Evolutionary conservation across 2,113 vertebrate species (phyloP).

Genomic region (Aleadryas rufinucha): DNA sequence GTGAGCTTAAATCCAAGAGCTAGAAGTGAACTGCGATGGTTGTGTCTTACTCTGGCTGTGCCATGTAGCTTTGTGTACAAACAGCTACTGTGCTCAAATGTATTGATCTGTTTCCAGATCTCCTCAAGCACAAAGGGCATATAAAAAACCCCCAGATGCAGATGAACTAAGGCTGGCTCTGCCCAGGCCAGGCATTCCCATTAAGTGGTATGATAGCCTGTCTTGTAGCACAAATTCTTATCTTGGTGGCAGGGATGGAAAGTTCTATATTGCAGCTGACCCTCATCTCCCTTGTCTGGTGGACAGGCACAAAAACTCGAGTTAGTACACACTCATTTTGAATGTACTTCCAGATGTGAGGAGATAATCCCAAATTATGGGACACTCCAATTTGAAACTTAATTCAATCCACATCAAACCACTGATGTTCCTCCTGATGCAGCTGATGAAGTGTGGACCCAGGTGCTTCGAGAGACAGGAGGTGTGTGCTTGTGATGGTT

Average conservation of each 20-base stretch:
- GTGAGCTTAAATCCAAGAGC: background rate
- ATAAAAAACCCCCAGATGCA: background rate
- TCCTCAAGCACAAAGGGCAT: background rate
- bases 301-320: background rate
- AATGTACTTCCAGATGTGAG: background rate
- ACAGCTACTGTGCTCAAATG: background rate
- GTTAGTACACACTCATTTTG: background rate
- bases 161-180: background rate
- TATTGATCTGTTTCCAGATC: background rate
- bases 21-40: background rate
- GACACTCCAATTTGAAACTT: background rate
- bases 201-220: accelerated
- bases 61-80: background rate
- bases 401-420: background rate
- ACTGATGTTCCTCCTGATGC: background rate
- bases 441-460: background rate
- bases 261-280: background rate
- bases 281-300: background rate
- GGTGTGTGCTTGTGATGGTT: background rate
- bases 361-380: background rate
- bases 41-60: background rate
- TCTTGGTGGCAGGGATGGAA: background rate
- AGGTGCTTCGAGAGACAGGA: background rate
- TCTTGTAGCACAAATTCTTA: background rate
- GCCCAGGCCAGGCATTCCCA: background rate